Percentiles rank a stretch among this genome's conserved stretches.
phyloP scores from a whole-genome alignment of 2,113 vertebrate genomes.

The Syrrhaptes paradoxus region DNA sequence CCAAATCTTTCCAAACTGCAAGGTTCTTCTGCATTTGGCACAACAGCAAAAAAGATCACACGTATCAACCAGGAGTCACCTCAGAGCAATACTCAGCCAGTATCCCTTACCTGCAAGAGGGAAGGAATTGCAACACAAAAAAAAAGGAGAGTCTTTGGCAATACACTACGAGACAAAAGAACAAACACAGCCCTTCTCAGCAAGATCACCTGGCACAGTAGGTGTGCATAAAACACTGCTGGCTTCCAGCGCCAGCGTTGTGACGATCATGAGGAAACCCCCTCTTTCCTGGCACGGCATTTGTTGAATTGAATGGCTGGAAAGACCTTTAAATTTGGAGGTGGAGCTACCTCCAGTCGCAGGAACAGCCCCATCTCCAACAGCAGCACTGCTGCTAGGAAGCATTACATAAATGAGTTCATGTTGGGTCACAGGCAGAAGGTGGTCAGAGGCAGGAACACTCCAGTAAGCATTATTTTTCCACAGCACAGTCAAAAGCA shows the following conservation, averaged over 20 bases:
- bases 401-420: slow-evolving; percentile 48
- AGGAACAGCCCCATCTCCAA: not conserved
- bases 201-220: not conserved
- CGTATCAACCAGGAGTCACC: not conserved
- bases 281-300: not conserved
- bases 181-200: not conserved
- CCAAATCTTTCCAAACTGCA: not conserved
- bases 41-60: not conserved
- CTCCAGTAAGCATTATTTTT: slow-evolving; percentile 22
- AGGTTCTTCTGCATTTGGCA: not conserved
- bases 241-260: not conserved
- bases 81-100: not conserved
- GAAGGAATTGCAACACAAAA: not conserved
- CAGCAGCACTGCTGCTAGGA: slow-evolving; percentile 17
- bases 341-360: not conserved
- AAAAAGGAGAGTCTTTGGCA: not conserved
- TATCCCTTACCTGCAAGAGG: not conserved
- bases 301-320: not conserved
- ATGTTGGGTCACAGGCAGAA: not conserved
- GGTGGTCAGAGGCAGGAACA: slow-evolving; percentile 31
- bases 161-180: not conserved
- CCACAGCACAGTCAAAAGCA: not conserved
- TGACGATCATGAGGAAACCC: not conserved
- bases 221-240: not conserved
- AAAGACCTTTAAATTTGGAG: not conserved